Evolutionary conservation across 2,888 invertebrate genomes (phyloP).

Genomic region (Phorcus lineatus): DNA sequence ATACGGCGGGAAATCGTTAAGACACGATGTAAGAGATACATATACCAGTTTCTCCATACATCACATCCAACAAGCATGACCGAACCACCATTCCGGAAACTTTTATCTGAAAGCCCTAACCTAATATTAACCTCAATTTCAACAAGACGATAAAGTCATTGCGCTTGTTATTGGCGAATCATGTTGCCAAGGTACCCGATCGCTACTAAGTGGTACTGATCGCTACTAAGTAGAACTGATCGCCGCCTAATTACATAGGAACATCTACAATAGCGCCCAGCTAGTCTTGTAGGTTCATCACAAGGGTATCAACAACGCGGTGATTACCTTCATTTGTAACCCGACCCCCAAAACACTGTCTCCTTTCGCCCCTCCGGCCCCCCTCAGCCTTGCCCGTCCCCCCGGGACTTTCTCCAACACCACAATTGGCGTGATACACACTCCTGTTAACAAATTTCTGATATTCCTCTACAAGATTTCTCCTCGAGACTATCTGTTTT

Average conservation of each 20-base stretch:
- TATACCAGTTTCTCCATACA: neutral
- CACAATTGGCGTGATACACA: neutral
- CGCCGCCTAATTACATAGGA: neutral
- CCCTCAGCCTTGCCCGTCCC: neutral
- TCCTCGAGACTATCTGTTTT: neutral
- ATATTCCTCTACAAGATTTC: neutral
- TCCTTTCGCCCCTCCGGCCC: neutral
- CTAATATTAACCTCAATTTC: neutral
- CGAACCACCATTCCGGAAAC: neutral
- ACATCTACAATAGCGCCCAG: neutral
- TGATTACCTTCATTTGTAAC: conserved; percentile 10
- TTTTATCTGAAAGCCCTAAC: neutral
- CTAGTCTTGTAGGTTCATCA: neutral
- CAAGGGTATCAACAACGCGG: neutral
- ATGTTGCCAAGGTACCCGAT: neutral
- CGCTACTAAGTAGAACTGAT: neutral
- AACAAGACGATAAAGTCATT: neutral
- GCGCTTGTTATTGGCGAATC: neutral
- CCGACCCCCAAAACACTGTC: neutral
- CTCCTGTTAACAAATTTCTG: neutral
- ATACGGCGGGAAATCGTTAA: neutral
- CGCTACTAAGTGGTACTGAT: neutral
- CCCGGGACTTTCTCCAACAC: neutral
- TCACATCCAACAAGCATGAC: neutral
- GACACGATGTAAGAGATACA: neutral